Base-by-base conservation (phyloP, 2,888 invertebrate genomes). In the Amphipyra berbera region DNA sequence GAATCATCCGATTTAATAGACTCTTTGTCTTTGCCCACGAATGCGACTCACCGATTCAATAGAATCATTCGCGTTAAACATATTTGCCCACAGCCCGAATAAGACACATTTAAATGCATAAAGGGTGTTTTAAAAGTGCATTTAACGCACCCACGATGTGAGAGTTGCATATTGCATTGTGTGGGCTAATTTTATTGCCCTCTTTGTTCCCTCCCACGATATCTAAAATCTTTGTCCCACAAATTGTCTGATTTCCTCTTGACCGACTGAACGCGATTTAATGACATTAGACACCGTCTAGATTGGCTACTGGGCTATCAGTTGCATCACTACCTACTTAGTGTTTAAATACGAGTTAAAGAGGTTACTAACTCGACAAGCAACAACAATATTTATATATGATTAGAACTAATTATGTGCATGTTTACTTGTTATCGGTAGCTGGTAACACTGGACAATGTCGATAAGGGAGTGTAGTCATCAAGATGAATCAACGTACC, bases 241-340 rank as follows among this genome's bases (percentile, higher is more conserved):
- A 75, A 69, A 74, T 63, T 69, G 57, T 63, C 44, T 72, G 55
- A 60, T 54, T 53, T 72, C 63, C 60, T 64, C 40, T 42, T 70
- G 58, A 70, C 64, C 71, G 35, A 73, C 14, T 75, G 10, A 58
- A 33, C 58, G 21, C 48, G 48, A 44, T 56, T 46, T 67, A 37
- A 47, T 44, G 15, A 30, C 52, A 13, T 47, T 44, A 64, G 42
- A 27, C n/a, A 63, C 52, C 47, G 40, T 71, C 62, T 38, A 61
- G 21, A 27, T 66, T 49, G 35, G 40, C 30, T 21, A 21, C 21
- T 21, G n/a, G n/a, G n/a, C n/a, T 61, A 58, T 75, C 55, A 21
- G n/a, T 56, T 40, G 37, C 33, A 52, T 40, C n/a, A 63, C 3
- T 55, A 37, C 30, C 30, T 30, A 30, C 30, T 30, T 30, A 30